phyloP scores from a whole-genome alignment of 2,113 vertebrate species.

The Sus scrofa region T2T-Sscrofa CM000816.6:40819501-40820000 shows the following conservation, averaged over 20 bases:
- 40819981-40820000: slow-evolving; percentile 74
- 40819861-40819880: slow-evolving; percentile 10
- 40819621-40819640: background rate
- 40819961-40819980: slow-evolving; percentile 82
- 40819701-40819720: slow-evolving; percentile 34
- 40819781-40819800: slow-evolving; percentile 70
- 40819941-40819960: slow-evolving; percentile 67
- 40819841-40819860: slow-evolving; percentile 65
- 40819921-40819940: slow-evolving; percentile 72
- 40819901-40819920: slow-evolving; percentile 73
- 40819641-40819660: background rate
- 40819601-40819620: background rate
- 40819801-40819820: slow-evolving; percentile 43
- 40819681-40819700: slow-evolving; percentile 32
- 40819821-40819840: slow-evolving; percentile 37
- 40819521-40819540: background rate
- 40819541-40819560: background rate
- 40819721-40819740: slow-evolving; percentile 3
- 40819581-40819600: background rate
- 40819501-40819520: background rate
- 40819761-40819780: slow-evolving; percentile 45
- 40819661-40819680: slow-evolving; percentile 6
- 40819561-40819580: background rate
- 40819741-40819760: slow-evolving; percentile 15
- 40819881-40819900: slow-evolving; percentile 73